Percentiles rank a stretch among this genome's conserved stretches.
These are phyloP conservation scores for Dysdera silvatica DNA, from an alignment of 1,140 invertebrate species.

Conservation along the genomic window DNA sequence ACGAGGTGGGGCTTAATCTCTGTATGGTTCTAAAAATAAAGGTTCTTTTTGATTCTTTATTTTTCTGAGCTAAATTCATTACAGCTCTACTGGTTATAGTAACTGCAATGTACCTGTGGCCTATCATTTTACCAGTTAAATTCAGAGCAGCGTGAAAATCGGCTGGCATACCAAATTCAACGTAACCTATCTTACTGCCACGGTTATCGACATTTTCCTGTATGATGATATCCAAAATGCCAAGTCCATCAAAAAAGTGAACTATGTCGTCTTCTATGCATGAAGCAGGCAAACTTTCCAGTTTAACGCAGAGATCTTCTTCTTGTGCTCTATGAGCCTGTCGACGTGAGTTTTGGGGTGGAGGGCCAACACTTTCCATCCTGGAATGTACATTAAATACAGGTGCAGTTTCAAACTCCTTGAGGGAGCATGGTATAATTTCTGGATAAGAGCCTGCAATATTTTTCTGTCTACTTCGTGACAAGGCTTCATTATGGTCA, in stretches of 20 bases:
- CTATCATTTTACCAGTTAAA: constrained; percentile 36
- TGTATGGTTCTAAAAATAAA: too few species aligned
- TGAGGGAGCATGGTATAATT: constrained; percentile 29
- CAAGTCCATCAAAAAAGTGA: constrained; percentile 62
- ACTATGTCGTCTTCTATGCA: constrained; percentile 67
- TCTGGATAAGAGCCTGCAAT: constrained; percentile 37
- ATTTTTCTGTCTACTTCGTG: constrained; percentile 44
- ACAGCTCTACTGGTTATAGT: constrained; percentile 31
- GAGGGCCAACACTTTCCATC: background rate
- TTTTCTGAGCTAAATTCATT: background rate
- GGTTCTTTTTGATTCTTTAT: too few species aligned
- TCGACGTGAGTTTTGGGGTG: background rate
- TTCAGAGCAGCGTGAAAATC: constrained; percentile 47
- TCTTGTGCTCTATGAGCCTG: constrained; percentile 10
- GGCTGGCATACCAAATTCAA: constrained; percentile 61
- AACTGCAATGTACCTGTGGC: constrained; percentile 38
- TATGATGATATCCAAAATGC: constrained; percentile 59
- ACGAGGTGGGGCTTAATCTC: too few species aligned
- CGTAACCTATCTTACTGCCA: constrained; percentile 55
- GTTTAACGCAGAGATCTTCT: constrained; percentile 43
- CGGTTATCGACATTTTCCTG: constrained; percentile 52
- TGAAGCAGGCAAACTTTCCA: constrained; percentile 63
- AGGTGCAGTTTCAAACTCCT: constrained; percentile 14
- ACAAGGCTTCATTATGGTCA: constrained; percentile 61
- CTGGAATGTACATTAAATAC: background rate